Evolutionary conservation across 2,797 vertebrate genomes (phyloP), one percentile per base, ranked within the genome.

Genomic region (Gallinago stenura): DNA sequence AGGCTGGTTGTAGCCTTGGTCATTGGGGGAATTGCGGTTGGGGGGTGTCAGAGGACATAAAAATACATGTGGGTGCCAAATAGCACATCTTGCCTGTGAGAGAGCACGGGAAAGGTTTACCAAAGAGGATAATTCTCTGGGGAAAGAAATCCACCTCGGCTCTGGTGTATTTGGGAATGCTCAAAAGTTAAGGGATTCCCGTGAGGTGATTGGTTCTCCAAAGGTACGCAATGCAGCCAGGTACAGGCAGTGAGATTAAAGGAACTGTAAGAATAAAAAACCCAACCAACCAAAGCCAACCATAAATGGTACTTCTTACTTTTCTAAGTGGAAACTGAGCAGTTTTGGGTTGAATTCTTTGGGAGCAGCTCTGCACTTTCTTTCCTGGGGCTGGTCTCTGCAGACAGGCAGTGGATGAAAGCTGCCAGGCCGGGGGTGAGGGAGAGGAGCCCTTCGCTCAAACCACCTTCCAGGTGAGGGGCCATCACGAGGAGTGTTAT

Each of bases 41-140:
- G 12, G 56, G 58, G 46, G 35, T 71, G 80, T 81, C 60, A n/a
- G 45, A 39, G 64, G 54, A 43, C 39, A 30, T 31, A 37, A 56
- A 69, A 66, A 57, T 10, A 18, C 28, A 11, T n/a, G n/a, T 78
- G 45, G 43, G 18, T 58, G 93, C 66, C 70, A 65, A 88, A 57
- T 83, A 65, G 57, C 43, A 58, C 83, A 30, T 83, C 86, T 81
- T 81, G 46, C 88, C 92, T 62, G 7, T 84, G 89, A 56, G 83
- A 87, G 94, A 61, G 88, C 78, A 43, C 64, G 91, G 91, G 85
- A 90, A 81, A 12, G 66, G 94, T 95, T 96, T 91, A 89, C 92
- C 80, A 84, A 85, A 83, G 76, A 30, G 72, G 73, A 41, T 90
- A 60, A 26, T 46, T 37, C 65, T 81, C 56, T 24, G 77, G 82